Percentiles rank a stretch among this genome's conserved stretches.
Conservation (phyloP, 2,888 invertebrate species). For the Ectropis crepuscularia region DNA sequence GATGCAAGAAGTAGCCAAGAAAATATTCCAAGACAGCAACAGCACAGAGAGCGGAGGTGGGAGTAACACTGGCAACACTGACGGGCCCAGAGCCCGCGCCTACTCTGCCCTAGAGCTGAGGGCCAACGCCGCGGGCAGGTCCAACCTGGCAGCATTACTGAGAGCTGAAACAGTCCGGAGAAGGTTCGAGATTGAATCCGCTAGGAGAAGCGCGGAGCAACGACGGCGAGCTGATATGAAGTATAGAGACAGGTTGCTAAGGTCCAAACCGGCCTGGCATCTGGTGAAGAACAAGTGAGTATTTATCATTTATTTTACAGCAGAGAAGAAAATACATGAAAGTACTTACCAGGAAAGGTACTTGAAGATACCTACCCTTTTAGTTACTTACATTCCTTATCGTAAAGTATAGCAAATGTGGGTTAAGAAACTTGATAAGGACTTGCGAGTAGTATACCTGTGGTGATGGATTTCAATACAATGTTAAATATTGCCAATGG, state of each 20-base stretch:
- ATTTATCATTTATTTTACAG: background rate
- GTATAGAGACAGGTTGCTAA: slow-evolving; percentile 84
- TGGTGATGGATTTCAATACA: no score
- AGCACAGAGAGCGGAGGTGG: slow-evolving; percentile 60
- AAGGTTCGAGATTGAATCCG: slow-evolving; percentile 86
- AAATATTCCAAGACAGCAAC: slow-evolving; percentile 70
- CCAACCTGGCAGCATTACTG: slow-evolving; percentile 88
- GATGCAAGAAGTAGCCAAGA: slow-evolving; percentile 73
- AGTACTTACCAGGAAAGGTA: no score
- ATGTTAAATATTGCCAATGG: no score
- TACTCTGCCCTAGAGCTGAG: slow-evolving; percentile 78
- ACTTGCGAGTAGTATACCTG: no score
- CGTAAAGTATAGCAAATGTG: no score
- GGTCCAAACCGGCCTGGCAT: slow-evolving; percentile 89
- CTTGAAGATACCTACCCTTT: no score
- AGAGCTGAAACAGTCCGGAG: slow-evolving; percentile 86
- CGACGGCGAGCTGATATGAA: slow-evolving; percentile 84
- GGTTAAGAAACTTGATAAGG: no score
- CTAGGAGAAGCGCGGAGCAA: slow-evolving; percentile 84
- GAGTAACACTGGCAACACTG: slow-evolving; percentile 48
- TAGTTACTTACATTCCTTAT: no score
- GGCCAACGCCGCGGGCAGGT: slow-evolving; percentile 71
- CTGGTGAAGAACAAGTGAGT: slow-evolving; percentile 85
- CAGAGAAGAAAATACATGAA: no score
- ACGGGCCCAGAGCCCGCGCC: slow-evolving; percentile 65